Percentiles rank a stretch among this genome's conserved stretches.
These are phyloP conservation scores for Peromyscus maniculatus DNA, from an alignment of 2,113 vertebrate species.

Conservation along the genomic window DNA sequence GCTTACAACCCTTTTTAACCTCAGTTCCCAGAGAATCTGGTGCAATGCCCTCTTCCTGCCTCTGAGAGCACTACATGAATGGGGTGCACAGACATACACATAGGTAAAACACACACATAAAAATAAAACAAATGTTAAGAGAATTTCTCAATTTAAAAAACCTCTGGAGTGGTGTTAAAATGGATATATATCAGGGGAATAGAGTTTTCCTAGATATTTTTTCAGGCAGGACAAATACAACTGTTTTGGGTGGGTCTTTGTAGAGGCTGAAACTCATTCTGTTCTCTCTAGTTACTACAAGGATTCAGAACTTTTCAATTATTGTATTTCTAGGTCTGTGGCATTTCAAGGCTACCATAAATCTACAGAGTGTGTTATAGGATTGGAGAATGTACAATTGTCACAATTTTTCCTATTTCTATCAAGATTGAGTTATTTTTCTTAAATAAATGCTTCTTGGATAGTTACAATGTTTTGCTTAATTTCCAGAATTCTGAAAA, in stretches of 20 bases:
- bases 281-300: background rate
- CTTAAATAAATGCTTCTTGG: conserved; percentile 16
- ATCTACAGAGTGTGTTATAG: background rate
- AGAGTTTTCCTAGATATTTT: background rate
- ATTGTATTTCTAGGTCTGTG: background rate
- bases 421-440: conserved; percentile 30
- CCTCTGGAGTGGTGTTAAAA: background rate
- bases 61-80: background rate
- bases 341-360: conserved; percentile 6
- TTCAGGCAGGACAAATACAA: background rate
- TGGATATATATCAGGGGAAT: background rate
- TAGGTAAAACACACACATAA: background rate
- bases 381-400: background rate
- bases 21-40: background rate
- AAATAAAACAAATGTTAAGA: background rate
- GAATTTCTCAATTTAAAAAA: background rate
- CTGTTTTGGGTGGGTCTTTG: background rate
- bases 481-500: conserved; percentile 47
- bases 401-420: background rate
- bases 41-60: background rate
- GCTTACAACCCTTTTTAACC: background rate
- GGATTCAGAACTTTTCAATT: background rate
- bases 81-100: background rate
- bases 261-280: background rate
- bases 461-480: background rate